These are phyloP conservation scores for Gymnorhina tibicen DNA, from an alignment of 2,113 vertebrate genomes.

Conservation along the genomic window DNA sequence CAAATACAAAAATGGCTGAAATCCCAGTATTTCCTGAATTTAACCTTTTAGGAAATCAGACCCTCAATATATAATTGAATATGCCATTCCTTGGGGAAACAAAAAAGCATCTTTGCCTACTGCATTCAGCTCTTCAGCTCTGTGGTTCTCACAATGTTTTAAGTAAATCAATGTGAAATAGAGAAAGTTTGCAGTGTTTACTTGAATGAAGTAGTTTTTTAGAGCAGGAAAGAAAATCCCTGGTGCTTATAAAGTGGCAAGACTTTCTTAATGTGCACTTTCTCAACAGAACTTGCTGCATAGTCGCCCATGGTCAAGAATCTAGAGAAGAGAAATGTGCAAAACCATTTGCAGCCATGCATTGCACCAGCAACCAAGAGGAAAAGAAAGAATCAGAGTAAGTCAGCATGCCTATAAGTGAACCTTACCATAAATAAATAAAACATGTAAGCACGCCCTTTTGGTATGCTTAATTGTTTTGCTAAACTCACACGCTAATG, in stretches of 20 bases:
- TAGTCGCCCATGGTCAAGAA: not conserved
- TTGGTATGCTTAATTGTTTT: not conserved
- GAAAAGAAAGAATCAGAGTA: not conserved
- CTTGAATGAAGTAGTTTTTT: not conserved
- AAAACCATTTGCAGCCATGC: not conserved
- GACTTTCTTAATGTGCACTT: not conserved
- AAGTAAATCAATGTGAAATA: not conserved
- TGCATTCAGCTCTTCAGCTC: not conserved
- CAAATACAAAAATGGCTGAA: not conserved
- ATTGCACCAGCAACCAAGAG: not conserved
- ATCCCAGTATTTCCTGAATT: conserved; percentile 10
- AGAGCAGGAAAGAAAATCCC: not conserved
- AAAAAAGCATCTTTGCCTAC: not conserved
- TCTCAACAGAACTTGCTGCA: not conserved
- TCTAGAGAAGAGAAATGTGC: not conserved
- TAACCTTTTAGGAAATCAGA: conserved; percentile 8
- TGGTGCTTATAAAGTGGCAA: not conserved
- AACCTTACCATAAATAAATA: not conserved
- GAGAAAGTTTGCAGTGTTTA: not conserved
- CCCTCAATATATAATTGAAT: not conserved
- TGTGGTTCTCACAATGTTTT: not conserved
- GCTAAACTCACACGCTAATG: not conserved
- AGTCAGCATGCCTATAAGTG: not conserved
- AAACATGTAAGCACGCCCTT: not conserved
- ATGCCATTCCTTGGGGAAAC: not conserved